Conservation (phyloP, 2,888 invertebrate species). For the Laspeyria flexula region DNA sequence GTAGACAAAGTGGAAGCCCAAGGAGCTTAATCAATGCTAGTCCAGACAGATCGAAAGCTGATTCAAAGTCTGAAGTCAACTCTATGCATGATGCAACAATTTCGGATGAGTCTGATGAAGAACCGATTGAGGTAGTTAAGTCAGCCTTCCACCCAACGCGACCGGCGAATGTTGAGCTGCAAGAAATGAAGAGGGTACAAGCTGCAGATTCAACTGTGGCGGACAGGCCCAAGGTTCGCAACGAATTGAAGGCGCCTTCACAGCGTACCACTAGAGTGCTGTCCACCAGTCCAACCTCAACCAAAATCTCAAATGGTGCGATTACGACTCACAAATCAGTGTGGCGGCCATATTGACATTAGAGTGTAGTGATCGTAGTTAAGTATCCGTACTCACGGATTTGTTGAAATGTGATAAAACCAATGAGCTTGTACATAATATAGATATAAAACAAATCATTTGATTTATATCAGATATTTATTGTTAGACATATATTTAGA, state of each 20-base stretch:
- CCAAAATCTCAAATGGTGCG: conserved; percentile 85
- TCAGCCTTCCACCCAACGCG: conserved; percentile 90
- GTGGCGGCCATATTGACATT: conserved; percentile 90
- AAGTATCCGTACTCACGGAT: conserved; percentile 57
- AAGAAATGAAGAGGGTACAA: conserved; percentile 83
- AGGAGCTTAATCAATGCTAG: conserved; percentile 73
- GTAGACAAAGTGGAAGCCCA: conserved; percentile 84
- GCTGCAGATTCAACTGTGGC: conserved; percentile 87
- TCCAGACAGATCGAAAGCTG: conserved; percentile 82
- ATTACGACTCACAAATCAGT: conserved; percentile 88
- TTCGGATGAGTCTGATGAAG: conserved; percentile 89
- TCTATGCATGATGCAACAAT: conserved; percentile 87
- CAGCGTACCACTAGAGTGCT: conserved; percentile 78
- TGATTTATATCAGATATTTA: conserved; percentile 73
- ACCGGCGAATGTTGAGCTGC: conserved; percentile 85
- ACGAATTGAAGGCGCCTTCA: conserved; percentile 88
- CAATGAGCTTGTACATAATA: conserved; percentile 84
- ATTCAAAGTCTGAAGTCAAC: conserved; percentile 87
- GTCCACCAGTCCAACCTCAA: conserved; percentile 82
- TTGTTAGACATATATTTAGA: conserved; percentile 66
- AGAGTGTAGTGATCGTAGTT: conserved; percentile 55
- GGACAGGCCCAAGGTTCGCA: conserved; percentile 74
- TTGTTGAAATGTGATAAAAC: conserved; percentile 81
- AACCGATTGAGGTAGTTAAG: conserved; percentile 91
- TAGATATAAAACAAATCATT: conserved; percentile 62